Evolutionary conservation across 2,888 invertebrate genomes (phyloP), one percentile per base, ranked within the genome.

Genomic region (Drosophila picticornis): DNA sequence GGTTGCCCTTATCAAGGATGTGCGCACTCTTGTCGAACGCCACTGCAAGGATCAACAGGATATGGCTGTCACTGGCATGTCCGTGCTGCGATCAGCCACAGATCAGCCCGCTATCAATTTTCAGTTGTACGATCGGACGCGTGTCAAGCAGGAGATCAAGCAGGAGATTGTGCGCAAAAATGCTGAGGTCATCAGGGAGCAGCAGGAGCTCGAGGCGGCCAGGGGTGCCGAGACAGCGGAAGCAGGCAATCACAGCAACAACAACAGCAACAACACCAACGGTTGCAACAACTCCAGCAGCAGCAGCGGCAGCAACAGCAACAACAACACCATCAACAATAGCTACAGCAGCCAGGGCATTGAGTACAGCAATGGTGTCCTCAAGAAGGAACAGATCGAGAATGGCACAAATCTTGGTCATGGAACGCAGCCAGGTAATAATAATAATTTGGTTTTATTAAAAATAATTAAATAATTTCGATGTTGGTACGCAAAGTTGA

Each of bases 11-110:
- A 97, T 99, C 59, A 96, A 96, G 75, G 98, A 99, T 91, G 97
- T 98, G 6, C 95, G 98, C 79, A 96, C 96, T 10, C 92, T 99
- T 74, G 97, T 99, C 13, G 97, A 97, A 85, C 96, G 97, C 61
- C 99, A 99, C 92, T 95, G 97, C 63, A 96, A 97, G 88, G 99
- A 99, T 92, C 96, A 95, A 88, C 96, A 96, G 52, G 96, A 97
- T 50, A 93, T 96, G 83, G 97, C 99, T 1, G 94, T 97, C 58
- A 98, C 98, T 1, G 98, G 98, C 6, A 94, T 95, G 65, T 96
- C 98, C 0, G 95, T 98, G 32, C 94, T 98, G 10, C 94, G 94
- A 85, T 76, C 92, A 0, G 91, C 90, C 0, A 70, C 77, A 5
- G 81, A 88, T 4, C 78, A 81, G 57, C 80, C 43, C 9, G 29